These are phyloP conservation scores for Sinonovacula constricta DNA, from an alignment of 1,140 invertebrate genomes.

Conservation along the genomic window DNA sequence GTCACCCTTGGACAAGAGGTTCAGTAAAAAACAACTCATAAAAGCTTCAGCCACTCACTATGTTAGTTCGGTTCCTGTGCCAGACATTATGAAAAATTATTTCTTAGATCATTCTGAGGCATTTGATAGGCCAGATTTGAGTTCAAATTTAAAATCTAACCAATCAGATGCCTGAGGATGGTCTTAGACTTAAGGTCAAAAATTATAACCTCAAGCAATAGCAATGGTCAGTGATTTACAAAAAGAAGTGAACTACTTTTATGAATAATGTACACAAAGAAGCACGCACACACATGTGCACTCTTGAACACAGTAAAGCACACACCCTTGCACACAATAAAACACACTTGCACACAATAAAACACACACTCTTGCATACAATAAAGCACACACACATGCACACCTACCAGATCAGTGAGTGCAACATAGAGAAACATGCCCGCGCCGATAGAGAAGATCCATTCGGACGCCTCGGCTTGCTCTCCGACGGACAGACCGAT, in stretches of 20 bases:
- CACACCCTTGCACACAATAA: neutral
- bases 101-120: too few relatives aligned
- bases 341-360: neutral
- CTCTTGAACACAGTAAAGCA: neutral
- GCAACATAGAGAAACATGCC: slow-evolving; percentile 85
- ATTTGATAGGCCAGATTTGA: too few relatives aligned
- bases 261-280: neutral
- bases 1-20: too few relatives aligned
- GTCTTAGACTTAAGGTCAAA: too few relatives aligned
- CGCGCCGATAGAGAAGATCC: slow-evolving; percentile 82
- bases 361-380: neutral
- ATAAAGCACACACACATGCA: neutral
- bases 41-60: too few relatives aligned
- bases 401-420: slow-evolving; percentile 82
- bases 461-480: slow-evolving; percentile 71
- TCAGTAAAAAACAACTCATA: too few relatives aligned
- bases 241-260: neutral
- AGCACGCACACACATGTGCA: neutral
- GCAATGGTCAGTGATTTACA: neutral
- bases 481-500: slow-evolving; percentile 80
- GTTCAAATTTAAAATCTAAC: too few relatives aligned
- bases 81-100: too few relatives aligned
- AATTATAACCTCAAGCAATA: too few relatives aligned
- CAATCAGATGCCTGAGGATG: too few relatives aligned
- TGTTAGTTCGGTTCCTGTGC: too few relatives aligned